Evolutionary conservation across 2,797 vertebrate genomes (phyloP).

Genomic region (Sebastes nivosus): DNA sequence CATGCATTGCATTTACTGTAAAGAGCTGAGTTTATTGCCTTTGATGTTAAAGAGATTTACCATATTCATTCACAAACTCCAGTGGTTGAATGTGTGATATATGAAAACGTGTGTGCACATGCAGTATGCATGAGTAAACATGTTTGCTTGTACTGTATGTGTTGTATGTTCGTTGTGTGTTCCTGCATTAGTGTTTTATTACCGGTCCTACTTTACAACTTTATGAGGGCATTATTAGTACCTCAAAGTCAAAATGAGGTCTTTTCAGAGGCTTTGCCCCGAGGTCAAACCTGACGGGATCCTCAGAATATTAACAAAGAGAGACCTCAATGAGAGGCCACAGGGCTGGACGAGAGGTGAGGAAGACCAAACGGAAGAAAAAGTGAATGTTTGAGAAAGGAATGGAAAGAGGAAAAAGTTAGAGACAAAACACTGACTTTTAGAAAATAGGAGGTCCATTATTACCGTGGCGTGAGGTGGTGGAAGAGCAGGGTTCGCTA

Average conservation of each 20-base stretch:
- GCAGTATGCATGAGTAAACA: neutral
- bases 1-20: conserved; percentile 22
- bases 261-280: conserved; percentile 45
- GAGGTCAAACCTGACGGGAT: conserved; percentile 53
- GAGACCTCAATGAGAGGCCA: conserved; percentile 25
- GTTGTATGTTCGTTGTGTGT: neutral
- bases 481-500: neutral
- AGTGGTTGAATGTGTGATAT: neutral
- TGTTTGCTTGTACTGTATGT: neutral
- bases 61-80: conserved; percentile 7
- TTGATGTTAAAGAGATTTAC: conserved; percentile 17
- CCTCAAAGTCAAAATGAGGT: conserved; percentile 66
- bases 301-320: conserved; percentile 64
- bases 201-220: conserved; percentile 37
- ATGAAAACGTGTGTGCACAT: neutral
- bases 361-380: conserved; percentile 14
- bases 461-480: neutral
- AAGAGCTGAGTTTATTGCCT: conserved; percentile 34
- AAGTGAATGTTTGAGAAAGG: conserved; percentile 12
- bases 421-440: neutral
- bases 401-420: neutral
- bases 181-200: conserved; percentile 23
- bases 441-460: neutral
- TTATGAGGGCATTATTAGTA: conserved; percentile 52
- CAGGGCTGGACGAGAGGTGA: conserved; percentile 18